phyloP scores from a whole-genome alignment of 2,888 invertebrate genomes.

The Agrilus mali region DNA sequence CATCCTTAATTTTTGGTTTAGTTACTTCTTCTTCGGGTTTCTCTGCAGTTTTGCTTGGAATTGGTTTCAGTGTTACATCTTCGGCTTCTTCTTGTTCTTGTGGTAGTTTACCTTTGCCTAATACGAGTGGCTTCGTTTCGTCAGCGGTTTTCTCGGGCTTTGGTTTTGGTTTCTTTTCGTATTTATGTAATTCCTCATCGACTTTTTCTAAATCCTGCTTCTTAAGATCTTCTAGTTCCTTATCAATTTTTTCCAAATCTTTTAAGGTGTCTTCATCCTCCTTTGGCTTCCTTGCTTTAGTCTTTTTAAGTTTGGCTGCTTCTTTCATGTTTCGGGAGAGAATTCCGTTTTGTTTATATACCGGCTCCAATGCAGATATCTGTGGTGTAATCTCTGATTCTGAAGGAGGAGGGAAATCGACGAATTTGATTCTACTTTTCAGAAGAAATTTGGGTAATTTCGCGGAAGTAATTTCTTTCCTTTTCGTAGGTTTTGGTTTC shows the following conservation, averaged over 20 bases:
- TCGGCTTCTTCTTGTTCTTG: conserved; percentile 23
- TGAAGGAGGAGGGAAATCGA: conserved; percentile 32
- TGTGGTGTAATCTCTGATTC: conserved; percentile 23
- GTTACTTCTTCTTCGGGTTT: conserved; percentile 4
- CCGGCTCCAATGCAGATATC: conserved; percentile 25
- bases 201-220: conserved; percentile 30
- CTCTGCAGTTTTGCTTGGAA: conserved; percentile 24
- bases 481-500: conserved; percentile 23
- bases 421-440: conserved; percentile 52
- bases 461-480: conserved; percentile 23
- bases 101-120: conserved; percentile 30
- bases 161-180: conserved; percentile 14
- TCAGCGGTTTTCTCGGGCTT: conserved; percentile 18
- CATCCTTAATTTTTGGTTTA: conserved; percentile 4
- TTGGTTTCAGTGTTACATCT: conserved; percentile 28
- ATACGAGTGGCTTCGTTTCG: conserved; percentile 21
- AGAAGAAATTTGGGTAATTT: conserved; percentile 52
- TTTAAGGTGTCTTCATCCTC: conserved; percentile 38
- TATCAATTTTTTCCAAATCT: conserved; percentile 30
- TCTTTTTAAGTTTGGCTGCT: conserved; percentile 50
- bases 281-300: conserved; percentile 33
- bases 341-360: conserved; percentile 44
- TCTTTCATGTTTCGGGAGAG: conserved; percentile 52
- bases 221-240: conserved; percentile 30
- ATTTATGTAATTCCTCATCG: conserved; percentile 25